Conservation (phyloP, 1,140 invertebrate species). For the Drosophila santomea region DNA sequence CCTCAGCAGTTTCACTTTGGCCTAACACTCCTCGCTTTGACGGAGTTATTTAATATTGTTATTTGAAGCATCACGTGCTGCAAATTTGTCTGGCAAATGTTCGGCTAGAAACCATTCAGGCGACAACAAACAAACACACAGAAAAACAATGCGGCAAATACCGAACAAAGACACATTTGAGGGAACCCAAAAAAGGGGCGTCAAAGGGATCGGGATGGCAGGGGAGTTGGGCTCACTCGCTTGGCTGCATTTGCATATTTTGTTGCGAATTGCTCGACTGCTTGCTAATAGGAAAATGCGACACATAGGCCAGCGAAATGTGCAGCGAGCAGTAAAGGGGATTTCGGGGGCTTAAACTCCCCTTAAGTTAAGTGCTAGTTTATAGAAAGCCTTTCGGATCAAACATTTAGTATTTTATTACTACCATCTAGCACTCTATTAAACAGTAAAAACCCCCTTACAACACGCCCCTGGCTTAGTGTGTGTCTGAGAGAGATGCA, state of each 20-base stretch:
- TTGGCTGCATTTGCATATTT: constrained; percentile 78
- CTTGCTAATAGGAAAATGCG: constrained; percentile 79
- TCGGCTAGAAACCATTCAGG: constrained; percentile 70
- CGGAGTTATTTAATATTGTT: constrained; percentile 23
- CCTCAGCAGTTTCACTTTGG: not conserved
- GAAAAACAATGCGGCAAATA: constrained; percentile 74
- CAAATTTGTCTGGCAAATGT: constrained; percentile 69
- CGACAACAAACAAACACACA: constrained; percentile 68
- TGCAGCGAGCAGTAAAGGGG: not conserved
- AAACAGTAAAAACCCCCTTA: not conserved
- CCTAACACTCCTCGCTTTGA: constrained; percentile 10
- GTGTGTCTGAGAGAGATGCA: not conserved
- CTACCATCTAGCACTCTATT: too few species aligned
- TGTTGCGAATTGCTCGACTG: constrained; percentile 74
- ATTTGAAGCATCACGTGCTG: constrained; percentile 60
- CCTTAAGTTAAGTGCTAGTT: too few species aligned
- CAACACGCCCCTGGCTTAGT: not conserved
- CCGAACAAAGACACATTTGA: constrained; percentile 28
- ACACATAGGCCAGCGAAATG: constrained; percentile 42
- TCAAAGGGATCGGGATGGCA: not conserved
- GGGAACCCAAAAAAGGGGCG: constrained; percentile 5
- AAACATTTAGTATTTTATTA: too few species aligned
- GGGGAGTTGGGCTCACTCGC: constrained; percentile 50
- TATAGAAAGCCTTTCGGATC: too few species aligned
- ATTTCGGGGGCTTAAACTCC: not conserved